Base-by-base conservation (phyloP, 2,888 invertebrate genomes). In the Onthophagus sagittarius region DNA sequence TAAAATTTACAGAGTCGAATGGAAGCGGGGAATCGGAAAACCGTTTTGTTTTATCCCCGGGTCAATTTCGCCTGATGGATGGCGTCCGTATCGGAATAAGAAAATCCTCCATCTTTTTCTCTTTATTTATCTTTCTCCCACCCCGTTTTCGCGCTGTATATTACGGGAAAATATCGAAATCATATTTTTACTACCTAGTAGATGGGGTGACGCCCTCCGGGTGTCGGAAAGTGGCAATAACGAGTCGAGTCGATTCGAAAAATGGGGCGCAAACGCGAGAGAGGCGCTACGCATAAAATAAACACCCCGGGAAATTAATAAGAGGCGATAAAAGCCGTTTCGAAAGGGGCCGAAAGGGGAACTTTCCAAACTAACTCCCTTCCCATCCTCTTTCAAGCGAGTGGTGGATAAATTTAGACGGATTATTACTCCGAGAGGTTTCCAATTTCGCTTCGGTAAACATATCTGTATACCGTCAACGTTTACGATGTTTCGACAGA, bases 361-460 rank as follows among this genome's bases (percentile, higher is more conserved):
- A 11, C 39, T 23, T 23, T 23, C 23, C 23, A 23, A 23, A 23
- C 2, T 23, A 23, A 23, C 23, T 3, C 39, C 39, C 39, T 53
- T 53, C 11, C 39, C 9, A 11, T 53, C 39, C 39, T 7, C 39
- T 7, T 53, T 53, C 9, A 53, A 53, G 39, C 39, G 39, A 9
- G 3, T 7, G 39, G 5, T 7, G 83, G 83, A 84, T 83, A 83
- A 83, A 83, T 84, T 84, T 83, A 83, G 82, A 79, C 80, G 82
- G 82, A 83, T 84, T 84, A 84, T 83, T 83, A 82, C 79, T 81
- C 82, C 79, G 77, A 84, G 82, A 81, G 82, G 80, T 84, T 83
- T 84, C 82, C 84, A 83, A 83, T 84, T 84, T 84, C 82, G 80
- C 81, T 83, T 77, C 82, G 39, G 39, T 53, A 53, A 53, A 53